These are phyloP conservation scores for Drosophila kanapiae DNA, from an alignment of 1,140 invertebrate genomes.

Conservation along the genomic window DNA sequence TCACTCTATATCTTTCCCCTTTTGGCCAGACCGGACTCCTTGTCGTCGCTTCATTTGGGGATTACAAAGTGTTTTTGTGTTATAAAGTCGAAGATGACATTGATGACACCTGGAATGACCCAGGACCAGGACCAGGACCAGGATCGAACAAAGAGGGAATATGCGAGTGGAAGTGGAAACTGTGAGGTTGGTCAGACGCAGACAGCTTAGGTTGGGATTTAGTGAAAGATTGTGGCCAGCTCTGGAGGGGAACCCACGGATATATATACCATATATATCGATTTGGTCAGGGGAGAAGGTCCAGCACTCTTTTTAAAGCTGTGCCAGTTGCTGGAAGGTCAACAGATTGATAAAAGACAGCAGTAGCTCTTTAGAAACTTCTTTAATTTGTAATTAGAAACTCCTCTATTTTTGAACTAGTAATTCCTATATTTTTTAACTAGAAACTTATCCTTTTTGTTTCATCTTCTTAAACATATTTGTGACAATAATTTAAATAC, in stretches of 20 bases:
- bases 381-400: no score
- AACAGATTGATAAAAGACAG: no score
- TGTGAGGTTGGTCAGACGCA: slow-evolving; percentile 38
- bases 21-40: background rate
- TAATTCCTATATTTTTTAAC: no score
- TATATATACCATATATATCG: background rate
- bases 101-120: slow-evolving; percentile 78
- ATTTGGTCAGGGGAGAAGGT: background rate
- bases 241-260: background rate
- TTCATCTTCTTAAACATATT: background rate
- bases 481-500: background rate
- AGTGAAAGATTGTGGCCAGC: slow-evolving; percentile 26
- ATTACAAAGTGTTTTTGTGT: slow-evolving; percentile 84
- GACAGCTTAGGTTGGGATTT: slow-evolving; percentile 59
- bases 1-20: background rate
- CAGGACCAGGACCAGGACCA: slow-evolving; percentile 9
- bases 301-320: background rate
- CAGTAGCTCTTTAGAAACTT: no score
- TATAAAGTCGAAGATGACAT: slow-evolving; percentile 84
- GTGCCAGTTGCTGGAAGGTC: no score
- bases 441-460: background rate
- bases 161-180: background rate
- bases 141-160: background rate
- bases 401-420: no score
- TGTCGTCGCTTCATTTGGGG: slow-evolving; percentile 80